Evolutionary conservation across 1,140 invertebrate species (phyloP).

Genomic region (Acarapis woodi): DNA sequence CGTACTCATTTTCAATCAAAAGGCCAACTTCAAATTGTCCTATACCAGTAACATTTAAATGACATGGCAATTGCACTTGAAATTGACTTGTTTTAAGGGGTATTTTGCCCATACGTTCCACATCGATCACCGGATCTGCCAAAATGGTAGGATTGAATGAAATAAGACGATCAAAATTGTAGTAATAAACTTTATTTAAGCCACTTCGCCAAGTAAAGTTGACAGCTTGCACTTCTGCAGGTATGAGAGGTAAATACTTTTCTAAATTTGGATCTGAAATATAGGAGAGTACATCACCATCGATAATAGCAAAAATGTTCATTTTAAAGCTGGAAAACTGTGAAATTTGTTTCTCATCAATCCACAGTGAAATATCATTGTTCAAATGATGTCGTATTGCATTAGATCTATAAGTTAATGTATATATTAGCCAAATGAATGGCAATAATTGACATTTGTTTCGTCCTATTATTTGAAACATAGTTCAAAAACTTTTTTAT

Average conservation of each 20-base stretch:
- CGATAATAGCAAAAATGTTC: constrained; percentile 58
- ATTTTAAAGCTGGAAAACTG: constrained; percentile 34
- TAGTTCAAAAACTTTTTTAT: too few relatives aligned
- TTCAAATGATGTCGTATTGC: too few relatives aligned
- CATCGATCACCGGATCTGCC: constrained; percentile 51
- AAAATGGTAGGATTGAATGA: constrained; percentile 52
- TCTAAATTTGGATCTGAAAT: constrained; percentile 64
- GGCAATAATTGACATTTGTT: too few relatives aligned
- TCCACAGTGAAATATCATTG: constrained; percentile 11
- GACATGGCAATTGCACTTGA: constrained; percentile 62
- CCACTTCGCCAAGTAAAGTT: constrained; percentile 77
- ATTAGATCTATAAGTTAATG: too few relatives aligned
- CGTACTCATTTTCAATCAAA: constrained; percentile 43
- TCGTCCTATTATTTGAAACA: too few relatives aligned
- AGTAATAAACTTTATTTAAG: constrained; percentile 29
- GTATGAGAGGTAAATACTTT: constrained; percentile 54
- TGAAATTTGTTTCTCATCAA: constrained; percentile 11
- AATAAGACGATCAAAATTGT: constrained; percentile 52
- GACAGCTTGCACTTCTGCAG: constrained; percentile 45
- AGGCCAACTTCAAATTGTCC: constrained; percentile 62
- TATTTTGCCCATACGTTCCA: constrained; percentile 47
- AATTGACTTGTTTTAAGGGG: constrained; percentile 62
- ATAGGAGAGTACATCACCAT: constrained; percentile 50
- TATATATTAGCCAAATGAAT: too few relatives aligned
- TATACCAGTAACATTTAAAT: constrained; percentile 55